Evolutionary conservation across 2,797 vertebrate species (phyloP).

Genomic region (Hydrophis major): DNA sequence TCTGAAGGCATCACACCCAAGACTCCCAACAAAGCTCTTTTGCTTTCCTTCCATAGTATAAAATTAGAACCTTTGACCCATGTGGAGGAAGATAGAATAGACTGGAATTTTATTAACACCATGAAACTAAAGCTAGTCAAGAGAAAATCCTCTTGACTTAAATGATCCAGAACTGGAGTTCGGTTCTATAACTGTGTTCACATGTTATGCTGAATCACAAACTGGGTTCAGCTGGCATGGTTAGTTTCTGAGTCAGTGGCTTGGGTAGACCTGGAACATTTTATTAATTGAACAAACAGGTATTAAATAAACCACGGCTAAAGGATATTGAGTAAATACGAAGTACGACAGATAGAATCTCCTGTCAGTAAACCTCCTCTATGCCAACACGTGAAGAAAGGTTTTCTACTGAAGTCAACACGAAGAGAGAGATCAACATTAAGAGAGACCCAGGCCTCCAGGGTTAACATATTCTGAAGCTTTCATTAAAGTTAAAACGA

Average conservation of each 20-base stretch:
- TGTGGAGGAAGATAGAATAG: not conserved
- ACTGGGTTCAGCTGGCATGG: not conserved
- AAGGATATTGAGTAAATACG: not conserved
- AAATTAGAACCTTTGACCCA: not conserved
- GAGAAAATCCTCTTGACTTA: not conserved
- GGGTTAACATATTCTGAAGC: not conserved
- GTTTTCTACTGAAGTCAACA: not conserved
- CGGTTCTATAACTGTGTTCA: not conserved
- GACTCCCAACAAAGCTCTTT: not conserved
- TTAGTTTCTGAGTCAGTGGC: not conserved
- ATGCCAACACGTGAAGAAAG: not conserved
- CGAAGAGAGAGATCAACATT: not conserved
- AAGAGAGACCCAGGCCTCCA: not conserved
- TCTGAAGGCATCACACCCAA: not conserved
- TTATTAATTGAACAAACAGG: not conserved
- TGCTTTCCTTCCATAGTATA: not conserved
- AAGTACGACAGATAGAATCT: not conserved
- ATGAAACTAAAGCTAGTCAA: not conserved
- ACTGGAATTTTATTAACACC: not conserved
- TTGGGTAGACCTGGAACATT: not conserved
- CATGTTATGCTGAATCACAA: not conserved
- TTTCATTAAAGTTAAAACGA: not conserved
- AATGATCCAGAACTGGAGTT: not conserved
- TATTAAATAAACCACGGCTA: not conserved
- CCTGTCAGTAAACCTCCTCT: not conserved